A percentile compares a stretch with the other conserved stretches of the same genome.
Evolutionary conservation across 2,113 vertebrate genomes (phyloP).

Genomic region (Heptranchias perlo): DNA sequence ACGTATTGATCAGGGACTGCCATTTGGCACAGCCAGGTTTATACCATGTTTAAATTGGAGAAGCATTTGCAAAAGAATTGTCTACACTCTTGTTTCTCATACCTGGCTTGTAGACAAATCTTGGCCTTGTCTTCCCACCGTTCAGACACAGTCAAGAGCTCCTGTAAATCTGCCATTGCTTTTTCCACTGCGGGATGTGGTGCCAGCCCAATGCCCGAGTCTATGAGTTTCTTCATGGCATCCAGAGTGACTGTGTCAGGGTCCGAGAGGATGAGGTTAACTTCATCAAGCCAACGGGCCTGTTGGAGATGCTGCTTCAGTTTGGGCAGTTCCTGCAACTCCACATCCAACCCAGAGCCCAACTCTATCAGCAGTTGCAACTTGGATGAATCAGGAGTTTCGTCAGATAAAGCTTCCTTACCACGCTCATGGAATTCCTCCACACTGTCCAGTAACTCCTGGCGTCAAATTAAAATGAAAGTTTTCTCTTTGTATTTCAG

Average conservation of each 20-base stretch:
- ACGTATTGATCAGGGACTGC: neutral
- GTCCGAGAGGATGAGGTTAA: conserved; percentile 81
- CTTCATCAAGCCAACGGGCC: conserved; percentile 97
- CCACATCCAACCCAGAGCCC: conserved; percentile 86
- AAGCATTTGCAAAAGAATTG: neutral
- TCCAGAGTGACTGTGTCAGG: conserved; percentile 88
- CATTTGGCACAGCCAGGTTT: neutral
- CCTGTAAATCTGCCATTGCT: conserved; percentile 93
- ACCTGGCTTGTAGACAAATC: conserved; percentile 89
- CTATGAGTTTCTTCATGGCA: conserved; percentile 92
- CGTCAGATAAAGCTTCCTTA: conserved; percentile 83
- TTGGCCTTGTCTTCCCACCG: conserved; percentile 97
- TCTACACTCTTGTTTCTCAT: neutral
- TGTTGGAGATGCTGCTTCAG: conserved; percentile 92
- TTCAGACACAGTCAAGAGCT: conserved; percentile 91
- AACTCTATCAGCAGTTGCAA: conserved; percentile 85
- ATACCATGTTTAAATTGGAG: neutral
- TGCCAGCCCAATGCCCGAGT: conserved; percentile 89
- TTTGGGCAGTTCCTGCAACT: conserved; percentile 83
- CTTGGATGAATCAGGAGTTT: conserved; percentile 86
- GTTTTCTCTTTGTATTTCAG: neutral
- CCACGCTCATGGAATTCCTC: conserved; percentile 94
- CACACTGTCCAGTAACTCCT: conserved; percentile 93
- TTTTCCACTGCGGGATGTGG: conserved; percentile 95
- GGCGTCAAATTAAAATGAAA: conserved; percentile 40